A percentile compares a stretch with the other conserved stretches of the same genome.
Conservation (phyloP, 2,888 invertebrate species). For the Bellardia bayeri region DNA sequence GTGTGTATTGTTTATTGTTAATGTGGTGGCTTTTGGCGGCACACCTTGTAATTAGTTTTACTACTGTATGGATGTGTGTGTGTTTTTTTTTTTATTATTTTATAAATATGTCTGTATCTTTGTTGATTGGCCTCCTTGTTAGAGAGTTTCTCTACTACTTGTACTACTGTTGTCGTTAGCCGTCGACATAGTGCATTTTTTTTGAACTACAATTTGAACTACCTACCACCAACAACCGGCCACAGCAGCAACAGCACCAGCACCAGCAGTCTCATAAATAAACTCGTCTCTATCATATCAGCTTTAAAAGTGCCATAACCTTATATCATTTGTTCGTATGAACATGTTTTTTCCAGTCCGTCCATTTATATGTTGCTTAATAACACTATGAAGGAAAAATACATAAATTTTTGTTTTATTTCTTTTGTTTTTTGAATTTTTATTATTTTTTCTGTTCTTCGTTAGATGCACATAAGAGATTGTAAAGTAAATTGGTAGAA, state of each 20-base stretch:
- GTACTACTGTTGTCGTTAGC: constrained; percentile 15
- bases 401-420: constrained; percentile 80
- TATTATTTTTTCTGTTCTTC: constrained; percentile 17
- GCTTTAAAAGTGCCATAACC: constrained; percentile 67
- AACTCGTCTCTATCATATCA: constrained; percentile 70
- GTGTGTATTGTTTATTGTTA: constrained; percentile 21
- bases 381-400: constrained; percentile 72
- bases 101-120: constrained; percentile 35
- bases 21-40: constrained; percentile 68
- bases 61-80: constrained; percentile 73
- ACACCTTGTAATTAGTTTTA: constrained; percentile 81
- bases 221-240: constrained; percentile 34
- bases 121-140: constrained; percentile 62
- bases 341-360: constrained; percentile 1
- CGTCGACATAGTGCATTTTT: not conserved
- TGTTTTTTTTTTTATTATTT: not conserved
- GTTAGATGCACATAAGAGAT: constrained; percentile 69
- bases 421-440: constrained; percentile 75
- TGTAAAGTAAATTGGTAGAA: constrained; percentile 80
- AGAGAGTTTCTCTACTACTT: constrained; percentile 54
- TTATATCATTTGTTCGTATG: constrained; percentile 59
- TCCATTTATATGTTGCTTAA: constrained; percentile 27
- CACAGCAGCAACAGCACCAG: constrained; percentile 42
- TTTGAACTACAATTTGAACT: constrained; percentile 39
- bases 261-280: constrained; percentile 71